Conservation (phyloP, 1,140 invertebrate species). For the Drosophila ercepeae region DNA sequence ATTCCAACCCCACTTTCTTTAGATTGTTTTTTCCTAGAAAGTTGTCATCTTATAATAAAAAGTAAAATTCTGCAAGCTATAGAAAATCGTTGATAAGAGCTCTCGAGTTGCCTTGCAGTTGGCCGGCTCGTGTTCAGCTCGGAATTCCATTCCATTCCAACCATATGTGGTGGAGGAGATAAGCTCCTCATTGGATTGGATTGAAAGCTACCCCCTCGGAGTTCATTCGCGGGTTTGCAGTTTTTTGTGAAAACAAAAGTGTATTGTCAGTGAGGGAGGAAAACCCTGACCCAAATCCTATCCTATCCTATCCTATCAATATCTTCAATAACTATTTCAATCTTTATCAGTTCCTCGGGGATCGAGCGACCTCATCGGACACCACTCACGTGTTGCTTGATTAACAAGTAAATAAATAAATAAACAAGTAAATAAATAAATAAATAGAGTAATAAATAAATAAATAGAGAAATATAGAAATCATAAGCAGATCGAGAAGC, state of each 20-base stretch:
- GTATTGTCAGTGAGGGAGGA: no score
- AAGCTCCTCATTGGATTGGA: slow-evolving; percentile 2
- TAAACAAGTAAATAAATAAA: no score
- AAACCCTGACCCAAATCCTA: not conserved
- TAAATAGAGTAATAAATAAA: not conserved
- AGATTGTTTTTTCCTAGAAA: no score
- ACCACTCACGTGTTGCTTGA: not conserved
- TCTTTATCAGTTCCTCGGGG: slow-evolving; percentile 5
- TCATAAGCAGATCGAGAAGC: not conserved
- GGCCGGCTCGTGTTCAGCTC: slow-evolving; percentile 13
- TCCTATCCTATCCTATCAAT: not conserved
- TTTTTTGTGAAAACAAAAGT: not conserved
- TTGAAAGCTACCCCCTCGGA: slow-evolving; percentile 12
- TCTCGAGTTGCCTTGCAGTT: slow-evolving; percentile 21
- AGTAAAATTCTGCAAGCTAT: not conserved
- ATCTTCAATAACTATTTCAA: slow-evolving; percentile 1
- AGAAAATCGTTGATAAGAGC: slow-evolving; percentile 8
- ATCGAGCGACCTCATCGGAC: not conserved
- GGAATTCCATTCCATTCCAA: slow-evolving; percentile 15
- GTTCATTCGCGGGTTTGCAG: slow-evolving; percentile 17
- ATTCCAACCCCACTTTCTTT: no score
- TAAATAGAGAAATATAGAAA: slow-evolving; percentile 12
- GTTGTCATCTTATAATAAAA: not conserved
- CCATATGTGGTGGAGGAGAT: slow-evolving; percentile 21
- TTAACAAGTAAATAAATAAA: slow-evolving; percentile 1